Base-by-base conservation (phyloP, 2,797 vertebrate genomes). In the Propithecus perrieri region DNA sequence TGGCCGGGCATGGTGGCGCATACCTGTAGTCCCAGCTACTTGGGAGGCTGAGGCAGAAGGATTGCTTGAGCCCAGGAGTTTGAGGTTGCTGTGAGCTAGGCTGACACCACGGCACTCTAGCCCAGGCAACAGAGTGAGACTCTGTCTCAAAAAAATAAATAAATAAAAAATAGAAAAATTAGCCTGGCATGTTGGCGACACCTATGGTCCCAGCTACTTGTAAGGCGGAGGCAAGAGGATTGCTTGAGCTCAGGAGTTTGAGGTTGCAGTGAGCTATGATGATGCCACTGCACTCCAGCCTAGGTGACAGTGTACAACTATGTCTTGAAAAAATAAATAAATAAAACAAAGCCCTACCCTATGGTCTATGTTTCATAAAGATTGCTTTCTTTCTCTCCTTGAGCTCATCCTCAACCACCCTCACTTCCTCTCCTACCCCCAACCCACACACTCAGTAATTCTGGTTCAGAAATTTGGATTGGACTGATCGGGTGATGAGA, bases 381-480 rank as follows among this genome's bases (percentile, higher is more conserved):
- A 38, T 43, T 92, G 55, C 10, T 50, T 94, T 78, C 46, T 38
- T 72, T 95, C 65, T 94, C 24, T 90, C 63, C 53, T 92, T 83
- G 43, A 61, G n/a, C 7, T 94, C 43, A 41, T 83, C 63, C n/a
- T 78, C 48, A 3, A 24, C 20, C 50, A 59, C 24, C 3, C 33
- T 24, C 24, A 46, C 35, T 46, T 75, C 22, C 26, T 20, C 33
- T 26, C 41, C 33, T 15, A 43, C 9, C 26, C 57, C 22, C 57
- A 67, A 9, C 6, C 6, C 38, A 74, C 41, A 43, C 15, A 59
- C 7, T 75, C 48, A 84, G 24, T 93, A 33, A 91, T 48, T 43
- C 80, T 79, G 24, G n/a, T 67, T 92, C 61, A 75, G 67, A 91
- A 85, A 90, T 74, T 85, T 94, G 28, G 48, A 41, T 53, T 91